A percentile compares a stretch with the other conserved stretches of the same genome.
These are phyloP conservation scores for Platichthys flesus DNA, from an alignment of 2,113 vertebrate genomes.

Conservation along the genomic window DNA sequence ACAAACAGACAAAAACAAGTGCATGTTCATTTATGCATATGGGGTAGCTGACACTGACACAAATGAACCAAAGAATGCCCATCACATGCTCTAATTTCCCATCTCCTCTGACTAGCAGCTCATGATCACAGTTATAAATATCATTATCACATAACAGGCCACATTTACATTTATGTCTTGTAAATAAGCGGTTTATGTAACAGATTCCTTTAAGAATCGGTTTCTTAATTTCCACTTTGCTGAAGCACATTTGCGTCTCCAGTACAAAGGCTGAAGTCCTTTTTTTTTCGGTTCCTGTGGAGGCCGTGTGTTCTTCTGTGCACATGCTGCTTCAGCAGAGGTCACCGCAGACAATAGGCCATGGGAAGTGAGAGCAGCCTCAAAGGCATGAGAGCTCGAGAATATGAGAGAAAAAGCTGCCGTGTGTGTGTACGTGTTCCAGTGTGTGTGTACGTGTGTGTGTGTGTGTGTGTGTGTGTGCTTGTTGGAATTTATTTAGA, in stretches of 20 bases:
- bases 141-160: slow-evolving; percentile 58
- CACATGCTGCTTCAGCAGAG: slow-evolving; percentile 33
- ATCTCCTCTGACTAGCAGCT: slow-evolving; percentile 51
- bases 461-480: background rate
- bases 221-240: slow-evolving; percentile 44
- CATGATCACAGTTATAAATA: slow-evolving; percentile 61
- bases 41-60: slow-evolving; percentile 58
- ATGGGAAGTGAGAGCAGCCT: slow-evolving; percentile 50
- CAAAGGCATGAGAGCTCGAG: slow-evolving; percentile 29
- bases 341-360: slow-evolving; percentile 64
- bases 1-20: slow-evolving; percentile 61
- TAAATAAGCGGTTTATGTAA: slow-evolving; percentile 62
- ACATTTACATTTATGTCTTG: slow-evolving; percentile 52
- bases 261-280: slow-evolving; percentile 66
- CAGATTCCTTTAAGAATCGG: slow-evolving; percentile 40
- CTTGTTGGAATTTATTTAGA: background rate
- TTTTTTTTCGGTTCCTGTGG: slow-evolving; percentile 37
- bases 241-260: slow-evolving; percentile 43
- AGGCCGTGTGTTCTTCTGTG: slow-evolving; percentile 40
- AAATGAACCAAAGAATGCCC: slow-evolving; percentile 66
- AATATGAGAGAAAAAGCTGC: background rate
- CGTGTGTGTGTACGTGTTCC: background rate
- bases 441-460: background rate
- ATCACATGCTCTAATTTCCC: slow-evolving; percentile 36
- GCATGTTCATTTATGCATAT: slow-evolving; percentile 56